Conservation (phyloP, 2,797 vertebrate genomes). For the Hypotaenidia philippensis region DNA sequence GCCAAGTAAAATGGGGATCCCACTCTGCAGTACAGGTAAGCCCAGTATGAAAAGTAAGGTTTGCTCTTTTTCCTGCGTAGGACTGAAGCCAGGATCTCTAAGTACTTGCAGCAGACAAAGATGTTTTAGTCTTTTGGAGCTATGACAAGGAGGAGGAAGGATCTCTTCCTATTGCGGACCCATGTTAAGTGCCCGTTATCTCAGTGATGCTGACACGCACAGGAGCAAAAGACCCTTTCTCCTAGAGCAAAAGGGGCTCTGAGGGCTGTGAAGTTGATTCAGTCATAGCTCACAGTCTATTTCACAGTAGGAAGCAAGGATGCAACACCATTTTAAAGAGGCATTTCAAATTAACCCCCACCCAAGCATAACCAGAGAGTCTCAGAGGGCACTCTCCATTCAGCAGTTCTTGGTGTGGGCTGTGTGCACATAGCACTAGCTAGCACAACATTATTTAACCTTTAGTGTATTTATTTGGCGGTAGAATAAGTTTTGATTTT, state of each 20-base stretch:
- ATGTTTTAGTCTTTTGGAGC: not conserved
- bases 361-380: not conserved
- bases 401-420: not conserved
- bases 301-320: not conserved
- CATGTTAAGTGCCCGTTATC: rapidly evolving
- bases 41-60: not conserved
- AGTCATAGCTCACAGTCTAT: not conserved
- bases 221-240: not conserved
- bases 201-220: rapidly evolving
- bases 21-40: not conserved
- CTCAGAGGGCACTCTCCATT: not conserved
- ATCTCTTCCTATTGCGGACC: not conserved
- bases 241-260: not conserved
- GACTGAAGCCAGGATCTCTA: not conserved
- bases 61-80: not conserved
- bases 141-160: not conserved
- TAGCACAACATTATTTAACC: constrained; percentile 60
- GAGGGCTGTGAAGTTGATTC: not conserved
- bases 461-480: constrained; percentile 34
- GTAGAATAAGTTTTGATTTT: constrained; percentile 62
- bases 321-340: not conserved
- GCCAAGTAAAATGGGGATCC: not conserved
- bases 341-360: constrained; percentile 4
- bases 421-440: constrained; percentile 7
- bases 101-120: not conserved